phyloP scores from a whole-genome alignment of 2,888 invertebrate genomes.

The Harpagoxenus sublaevis region DNA sequence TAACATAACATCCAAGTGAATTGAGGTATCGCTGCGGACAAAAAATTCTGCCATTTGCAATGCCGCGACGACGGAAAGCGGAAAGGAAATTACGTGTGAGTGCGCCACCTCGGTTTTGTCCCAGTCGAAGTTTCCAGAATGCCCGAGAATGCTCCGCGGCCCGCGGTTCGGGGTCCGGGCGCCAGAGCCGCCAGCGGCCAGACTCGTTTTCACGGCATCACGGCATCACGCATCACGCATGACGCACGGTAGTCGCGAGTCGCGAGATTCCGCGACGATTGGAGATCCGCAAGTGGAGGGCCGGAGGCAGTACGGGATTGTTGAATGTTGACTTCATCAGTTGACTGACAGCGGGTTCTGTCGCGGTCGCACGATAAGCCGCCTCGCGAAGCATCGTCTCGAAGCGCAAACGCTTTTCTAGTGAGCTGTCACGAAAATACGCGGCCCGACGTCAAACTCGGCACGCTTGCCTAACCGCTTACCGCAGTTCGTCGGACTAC shows the following conservation, averaged over 20 bases:
- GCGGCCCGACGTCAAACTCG: background rate
- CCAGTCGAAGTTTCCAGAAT: slow-evolving; percentile 42
- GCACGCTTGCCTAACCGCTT: background rate
- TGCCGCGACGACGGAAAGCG: no score
- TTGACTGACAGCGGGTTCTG: background rate
- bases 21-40: background rate
- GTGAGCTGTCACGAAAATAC: background rate
- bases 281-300: background rate
- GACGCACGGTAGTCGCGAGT: background rate
- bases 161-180: no score
- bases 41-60: background rate
- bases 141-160: background rate
- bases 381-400: background rate
- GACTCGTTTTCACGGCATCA: background rate
- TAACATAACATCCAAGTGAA: no score
- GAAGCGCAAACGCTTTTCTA: background rate
- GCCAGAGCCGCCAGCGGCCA: background rate
- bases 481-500: background rate
- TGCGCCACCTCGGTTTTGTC: background rate
- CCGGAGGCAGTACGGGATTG: background rate
- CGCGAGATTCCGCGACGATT: no score
- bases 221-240: no score
- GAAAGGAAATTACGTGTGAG: background rate
- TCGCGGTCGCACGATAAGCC: background rate
- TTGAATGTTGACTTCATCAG: no score